Evolutionary conservation across 2,797 vertebrate genomes (phyloP), one percentile per base, ranked within the genome.

Genomic region (Hippoglossus hippoglossus): DNA sequence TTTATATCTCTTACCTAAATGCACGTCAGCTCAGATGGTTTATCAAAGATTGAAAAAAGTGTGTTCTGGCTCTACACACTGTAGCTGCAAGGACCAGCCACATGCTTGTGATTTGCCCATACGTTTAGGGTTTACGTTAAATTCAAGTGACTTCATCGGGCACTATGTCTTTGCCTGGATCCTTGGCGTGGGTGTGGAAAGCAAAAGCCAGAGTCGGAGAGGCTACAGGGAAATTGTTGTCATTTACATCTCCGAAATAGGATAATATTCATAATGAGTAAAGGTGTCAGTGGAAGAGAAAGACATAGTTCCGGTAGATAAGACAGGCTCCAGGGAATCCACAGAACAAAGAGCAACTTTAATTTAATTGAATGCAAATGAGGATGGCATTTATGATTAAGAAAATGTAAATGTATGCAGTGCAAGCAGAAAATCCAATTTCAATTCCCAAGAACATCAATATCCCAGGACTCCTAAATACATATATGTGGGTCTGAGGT

Each of bases 51-150:
- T 71, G 49, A 57, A 64, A 28, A 34, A 67, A 63, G 58, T n/a
- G 36, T 79, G 51, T 52, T 62, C 26, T 61, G 73, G 51, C 56
- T 72, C 19, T 53, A 25, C 15, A 55, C 15, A 50, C 12, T 1
- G 13, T 64, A 57, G 5, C 12, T 26, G 44, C 73, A 41, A 57
- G 58, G 72, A 77, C 13, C 70, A 55, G 58, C 56, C 75, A 84
- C 74, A 77, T 84, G 88, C 68, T 83, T 82, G 54, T 57, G 55
- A 85, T 86, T 81, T 82, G 73, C 52, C 51, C 4, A 19, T 22
- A 50, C 54, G 58, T 77, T 84, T 67, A 46, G 63, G 72, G 77
- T 77, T 66, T 67, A 64, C 16, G 41, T 62, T 61, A 36, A 55
- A 80, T 62, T 77, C 61, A 39, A 73, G 55, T 77, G 82, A 87